A percentile compares a stretch with the other conserved stretches of the same genome.
Evolutionary conservation across 1,140 invertebrate genomes (phyloP).

Genomic region (Drosophila bocqueti): DNA sequence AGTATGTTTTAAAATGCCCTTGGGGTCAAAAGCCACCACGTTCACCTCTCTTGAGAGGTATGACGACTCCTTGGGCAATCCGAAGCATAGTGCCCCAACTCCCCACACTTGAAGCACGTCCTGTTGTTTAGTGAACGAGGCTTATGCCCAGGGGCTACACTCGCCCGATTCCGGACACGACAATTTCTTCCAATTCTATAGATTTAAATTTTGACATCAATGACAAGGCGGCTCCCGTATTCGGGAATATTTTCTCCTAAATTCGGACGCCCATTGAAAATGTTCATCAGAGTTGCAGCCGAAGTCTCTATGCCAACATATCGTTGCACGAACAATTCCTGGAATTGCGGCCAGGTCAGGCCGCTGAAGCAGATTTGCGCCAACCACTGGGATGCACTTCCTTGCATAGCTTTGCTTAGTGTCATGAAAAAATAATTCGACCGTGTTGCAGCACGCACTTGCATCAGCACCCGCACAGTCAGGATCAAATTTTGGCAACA

Average conservation of each 20-base stretch:
- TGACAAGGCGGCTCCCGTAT: background rate
- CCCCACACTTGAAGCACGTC: no score
- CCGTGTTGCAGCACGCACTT: background rate
- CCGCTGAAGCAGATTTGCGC: background rate
- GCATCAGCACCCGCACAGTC: conserved; percentile 2
- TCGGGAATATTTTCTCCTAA: background rate
- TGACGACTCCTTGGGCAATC: no score
- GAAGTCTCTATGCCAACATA: background rate
- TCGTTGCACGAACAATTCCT: background rate
- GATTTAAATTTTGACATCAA: no score
- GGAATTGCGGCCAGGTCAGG: background rate
- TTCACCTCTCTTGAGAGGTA: no score
- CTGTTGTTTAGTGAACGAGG: no score
- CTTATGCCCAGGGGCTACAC: no score
- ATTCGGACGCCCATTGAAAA: background rate
- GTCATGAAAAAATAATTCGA: background rate
- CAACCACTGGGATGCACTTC: background rate
- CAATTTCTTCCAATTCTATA: no score
- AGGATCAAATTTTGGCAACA: background rate
- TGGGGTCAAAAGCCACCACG: no score
- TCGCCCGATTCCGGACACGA: no score
- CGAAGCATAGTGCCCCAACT: no score
- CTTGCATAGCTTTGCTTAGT: background rate
- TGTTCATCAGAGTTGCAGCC: background rate
- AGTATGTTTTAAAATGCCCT: no score